These are phyloP conservation scores for Orchestia grillus DNA, from an alignment of 1,140 invertebrate species.

Conservation along the genomic window DNA sequence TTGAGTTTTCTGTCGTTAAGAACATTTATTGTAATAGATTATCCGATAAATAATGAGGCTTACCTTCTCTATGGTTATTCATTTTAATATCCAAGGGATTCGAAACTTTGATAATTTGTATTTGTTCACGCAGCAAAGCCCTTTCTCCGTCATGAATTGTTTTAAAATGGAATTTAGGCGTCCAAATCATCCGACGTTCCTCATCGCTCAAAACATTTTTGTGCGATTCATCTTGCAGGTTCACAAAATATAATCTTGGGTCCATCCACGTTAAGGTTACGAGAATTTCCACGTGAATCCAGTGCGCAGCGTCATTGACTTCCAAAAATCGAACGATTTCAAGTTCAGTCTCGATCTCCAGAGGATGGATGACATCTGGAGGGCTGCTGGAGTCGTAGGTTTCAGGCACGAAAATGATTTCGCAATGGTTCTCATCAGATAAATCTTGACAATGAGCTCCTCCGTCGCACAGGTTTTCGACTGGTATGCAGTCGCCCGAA, in stretches of 20 bases:
- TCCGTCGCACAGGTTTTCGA: not conserved
- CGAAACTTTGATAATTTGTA: not conserved
- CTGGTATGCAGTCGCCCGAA: conserved; percentile 14
- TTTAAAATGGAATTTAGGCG: not conserved
- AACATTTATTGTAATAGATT: not conserved
- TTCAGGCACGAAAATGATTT: not conserved
- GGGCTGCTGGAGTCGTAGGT: not conserved
- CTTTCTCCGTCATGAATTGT: not conserved
- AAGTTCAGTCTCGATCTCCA: not conserved
- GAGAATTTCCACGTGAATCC: not conserved
- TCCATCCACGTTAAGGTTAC: conserved; percentile 13
- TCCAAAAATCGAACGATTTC: not conserved
- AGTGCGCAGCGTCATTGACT: not conserved
- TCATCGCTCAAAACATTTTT: not conserved
- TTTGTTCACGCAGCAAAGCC: not conserved
- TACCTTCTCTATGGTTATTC: not conserved
- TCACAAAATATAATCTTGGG: not conserved
- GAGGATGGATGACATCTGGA: not conserved
- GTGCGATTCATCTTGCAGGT: not conserved
- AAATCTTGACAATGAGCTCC: not conserved
- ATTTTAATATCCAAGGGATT: not conserved
- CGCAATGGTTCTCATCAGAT: not conserved
- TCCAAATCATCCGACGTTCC: not conserved
- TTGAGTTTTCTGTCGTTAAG: not conserved
- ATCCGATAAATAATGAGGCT: not conserved